Base-by-base conservation (phyloP, 2,797 vertebrate species). In the Lagodon rhomboides region DNA sequence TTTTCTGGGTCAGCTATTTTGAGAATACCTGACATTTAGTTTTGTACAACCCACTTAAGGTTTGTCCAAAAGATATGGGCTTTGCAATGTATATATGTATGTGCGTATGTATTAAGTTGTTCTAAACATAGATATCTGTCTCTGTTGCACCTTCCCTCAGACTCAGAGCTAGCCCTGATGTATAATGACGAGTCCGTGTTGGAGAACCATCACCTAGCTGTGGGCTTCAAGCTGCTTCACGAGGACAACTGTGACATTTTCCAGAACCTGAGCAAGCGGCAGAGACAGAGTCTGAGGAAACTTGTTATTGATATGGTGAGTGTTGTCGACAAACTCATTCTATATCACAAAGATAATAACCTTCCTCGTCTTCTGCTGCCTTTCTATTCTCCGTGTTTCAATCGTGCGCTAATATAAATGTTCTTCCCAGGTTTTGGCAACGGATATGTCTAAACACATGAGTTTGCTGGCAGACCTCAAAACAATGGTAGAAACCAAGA, bases 391-490 rank as follows among this genome's bases (percentile, higher is more conserved):
- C 25, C 23, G 12, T 41, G 38, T 16, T 27, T 46, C 46, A 44
- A 5, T 47, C 50, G 81, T 69, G 44, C 4, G 47, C 53, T 63
- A 7, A 30, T 53, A 9, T 54, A 18, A 4, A 12, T 41, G 56
- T 38, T 43, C 17, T 64, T 58, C 47, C 11, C 79, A 98, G 98
- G 98, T 99, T 83, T 94, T 99, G 94, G 97, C 98, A 38, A 99
- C 97, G 1, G 98, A 99, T 84, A 99, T 99, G 98, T 98, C 98
- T 60, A 99, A 99, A 93, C 98, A 99, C 92, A 98, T 99, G 98
- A 97, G 95, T 87, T 95, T 98, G 86, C 88, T 99, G 91, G 98
- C 97, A 23, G 97, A 98, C 89, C 95, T 98, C 58, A 99, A 98
- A 92, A 98, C 97, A 0, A 98, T 98, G 97, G 98, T 99, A 85